phyloP scores from a whole-genome alignment of 2,113 vertebrate species.

The Pan paniscus region DNA sequence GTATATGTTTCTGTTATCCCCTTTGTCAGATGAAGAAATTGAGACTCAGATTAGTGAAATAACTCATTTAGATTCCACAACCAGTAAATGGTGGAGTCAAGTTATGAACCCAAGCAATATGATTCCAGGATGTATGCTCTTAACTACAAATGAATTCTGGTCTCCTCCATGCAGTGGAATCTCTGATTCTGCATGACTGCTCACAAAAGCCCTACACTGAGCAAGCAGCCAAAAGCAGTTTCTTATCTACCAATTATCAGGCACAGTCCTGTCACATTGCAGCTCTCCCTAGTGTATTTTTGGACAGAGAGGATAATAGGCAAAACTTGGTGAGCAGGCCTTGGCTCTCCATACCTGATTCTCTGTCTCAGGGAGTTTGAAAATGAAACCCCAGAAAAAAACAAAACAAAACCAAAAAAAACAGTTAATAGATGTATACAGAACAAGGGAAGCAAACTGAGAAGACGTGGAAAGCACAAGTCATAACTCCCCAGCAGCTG shows the following conservation, averaged over 20 bases:
- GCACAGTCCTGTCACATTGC: not conserved
- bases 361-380: not conserved
- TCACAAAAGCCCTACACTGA: not conserved
- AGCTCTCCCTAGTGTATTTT: not conserved
- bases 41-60: not conserved
- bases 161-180: not conserved
- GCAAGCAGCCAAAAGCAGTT: not conserved
- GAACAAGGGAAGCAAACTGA: not conserved
- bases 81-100: not conserved
- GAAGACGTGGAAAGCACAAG: not conserved
- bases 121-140: not conserved
- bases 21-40: slow-evolving; percentile 20
- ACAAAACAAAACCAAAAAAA: not conserved
- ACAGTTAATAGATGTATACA: not conserved
- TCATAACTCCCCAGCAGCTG: not conserved
- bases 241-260: not conserved
- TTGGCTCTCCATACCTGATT: not conserved
- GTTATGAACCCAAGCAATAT: not conserved
- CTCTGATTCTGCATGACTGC: not conserved
- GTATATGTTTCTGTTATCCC: not conserved
- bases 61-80: not conserved
- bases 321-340: not conserved
- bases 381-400: not conserved
- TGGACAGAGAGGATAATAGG: not conserved
- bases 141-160: not conserved